Evolutionary conservation across 1,140 invertebrate genomes (phyloP).

Genomic region (Trialeurodes vaporariorum): DNA sequence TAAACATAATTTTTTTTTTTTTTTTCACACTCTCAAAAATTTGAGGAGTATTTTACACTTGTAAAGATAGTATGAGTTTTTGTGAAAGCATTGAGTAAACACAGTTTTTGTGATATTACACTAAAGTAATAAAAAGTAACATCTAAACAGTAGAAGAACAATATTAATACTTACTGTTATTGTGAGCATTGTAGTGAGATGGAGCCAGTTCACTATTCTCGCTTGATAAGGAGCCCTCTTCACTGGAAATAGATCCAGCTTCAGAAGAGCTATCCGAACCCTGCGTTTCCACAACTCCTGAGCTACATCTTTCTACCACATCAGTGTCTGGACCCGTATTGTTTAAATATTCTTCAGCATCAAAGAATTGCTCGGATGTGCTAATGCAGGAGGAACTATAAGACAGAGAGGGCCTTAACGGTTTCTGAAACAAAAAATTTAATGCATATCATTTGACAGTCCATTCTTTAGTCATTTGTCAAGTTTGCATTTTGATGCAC

Average conservation of each 20-base stretch:
- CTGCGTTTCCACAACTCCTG: constrained; percentile 24
- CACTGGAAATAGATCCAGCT: constrained; percentile 46
- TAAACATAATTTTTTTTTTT: no score
- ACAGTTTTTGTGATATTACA: no score
- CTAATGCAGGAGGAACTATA: constrained; percentile 65
- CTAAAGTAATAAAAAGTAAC: no score
- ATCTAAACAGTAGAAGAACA: no score
- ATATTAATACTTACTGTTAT: constrained; percentile 22
- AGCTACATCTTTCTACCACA: constrained; percentile 8
- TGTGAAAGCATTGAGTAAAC: no score
- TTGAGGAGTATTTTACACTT: no score
- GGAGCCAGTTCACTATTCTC: constrained; percentile 26
- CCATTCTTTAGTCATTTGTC: no score
- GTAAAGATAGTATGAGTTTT: no score
- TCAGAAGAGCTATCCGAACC: constrained; percentile 51
- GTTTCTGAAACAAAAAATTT: constrained; percentile 28
- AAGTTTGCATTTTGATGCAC: no score
- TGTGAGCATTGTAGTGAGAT: constrained; percentile 26
- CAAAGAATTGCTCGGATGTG: constrained; percentile 65
- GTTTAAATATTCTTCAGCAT: constrained; percentile 51
- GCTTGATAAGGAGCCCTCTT: constrained; percentile 39
- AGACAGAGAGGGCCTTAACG: constrained; percentile 49
- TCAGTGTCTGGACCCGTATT: constrained; percentile 13
- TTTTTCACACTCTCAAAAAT: no score
- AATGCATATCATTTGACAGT: constrained; percentile 23